Evolutionary conservation across 2,888 invertebrate species (phyloP).

Genomic region (Eilema griseolum): DNA sequence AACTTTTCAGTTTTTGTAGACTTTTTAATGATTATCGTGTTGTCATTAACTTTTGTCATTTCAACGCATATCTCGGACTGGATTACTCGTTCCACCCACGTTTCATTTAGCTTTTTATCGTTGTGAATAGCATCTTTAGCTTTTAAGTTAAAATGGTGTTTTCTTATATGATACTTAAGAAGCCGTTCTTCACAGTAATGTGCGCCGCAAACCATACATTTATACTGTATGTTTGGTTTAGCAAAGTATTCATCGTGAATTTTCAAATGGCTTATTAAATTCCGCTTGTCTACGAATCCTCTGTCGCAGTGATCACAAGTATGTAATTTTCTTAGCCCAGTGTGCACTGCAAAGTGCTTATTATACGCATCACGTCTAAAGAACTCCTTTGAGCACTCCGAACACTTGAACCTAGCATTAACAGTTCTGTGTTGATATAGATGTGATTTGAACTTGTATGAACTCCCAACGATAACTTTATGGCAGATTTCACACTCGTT

Average conservation of each 20-base stretch:
- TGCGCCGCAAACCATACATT: constrained; percentile 66
- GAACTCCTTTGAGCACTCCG: constrained; percentile 63
- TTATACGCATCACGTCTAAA: constrained; percentile 65
- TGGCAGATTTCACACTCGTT: constrained; percentile 60
- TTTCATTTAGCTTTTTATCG: constrained; percentile 66
- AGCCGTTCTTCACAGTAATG: constrained; percentile 69
- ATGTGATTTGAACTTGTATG: constrained; percentile 59
- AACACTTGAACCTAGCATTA: constrained; percentile 62
- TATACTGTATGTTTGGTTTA: constrained; percentile 37
- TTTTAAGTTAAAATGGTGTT: constrained; percentile 66
- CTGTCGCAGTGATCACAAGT: constrained; percentile 72
- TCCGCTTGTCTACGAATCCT: constrained; percentile 66
- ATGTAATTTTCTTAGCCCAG: constrained; percentile 51
- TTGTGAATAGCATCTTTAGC: constrained; percentile 41
- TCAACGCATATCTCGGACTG: constrained; percentile 65
- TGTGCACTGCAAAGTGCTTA: constrained; percentile 60
- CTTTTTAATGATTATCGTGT: constrained; percentile 66
- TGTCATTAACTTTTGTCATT: constrained; percentile 74
- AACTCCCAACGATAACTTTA: constrained; percentile 57
- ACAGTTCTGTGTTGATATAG: constrained; percentile 66
- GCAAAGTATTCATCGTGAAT: constrained; percentile 65
- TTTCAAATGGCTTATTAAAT: constrained; percentile 64
- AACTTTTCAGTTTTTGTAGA: constrained; percentile 38
- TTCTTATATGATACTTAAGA: constrained; percentile 67
- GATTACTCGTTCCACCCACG: constrained; percentile 70